Base-by-base conservation (phyloP, 2,797 vertebrate genomes). In the Tapera naevia region DNA sequence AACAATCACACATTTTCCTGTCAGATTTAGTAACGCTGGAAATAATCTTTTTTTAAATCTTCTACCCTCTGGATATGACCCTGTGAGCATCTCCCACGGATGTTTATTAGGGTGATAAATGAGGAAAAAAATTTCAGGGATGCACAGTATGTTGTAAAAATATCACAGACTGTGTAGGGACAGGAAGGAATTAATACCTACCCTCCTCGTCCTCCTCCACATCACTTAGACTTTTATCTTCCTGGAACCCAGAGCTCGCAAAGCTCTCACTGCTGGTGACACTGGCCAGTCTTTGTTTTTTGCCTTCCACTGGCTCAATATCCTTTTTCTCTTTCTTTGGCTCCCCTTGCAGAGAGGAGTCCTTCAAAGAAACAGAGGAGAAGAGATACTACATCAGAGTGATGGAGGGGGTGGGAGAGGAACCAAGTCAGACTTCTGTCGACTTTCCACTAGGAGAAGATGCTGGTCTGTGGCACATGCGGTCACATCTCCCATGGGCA, bases 91-190 rank as follows among this genome's bases (percentile, higher is more conserved):
- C 97, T 97, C 97, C 95, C 97, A 97, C 96, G 97, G 98, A 98
- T 98, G 97, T 98, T 98, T 98, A 97, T 97, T 97, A 96, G 95
- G 95, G 95, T 97, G 97, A 98, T 98, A 97, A 97, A 98, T 96
- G 97, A 95, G 93, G 96, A 97, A 95, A 98, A 97, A 97, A 97
- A 98, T 94, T 80, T 97, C 97, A 97, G 96, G 96, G 97, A 97
- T 98, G 96, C 96, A 94, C 89, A 97, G 92, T 95, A 89, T 83
- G 92, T 80, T 96, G 81, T 97, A 98, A 98, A 98, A 98, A 97
- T 98, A 98, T 96, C 97, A 65, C 95, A 73, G 92, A 81, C 86
- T 2, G 5, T 88, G 91, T 66, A 96, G 93, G 92, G 93, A 93
- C 96, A 97, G 97, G 98, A 98, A 98, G 97, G 97, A 97, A 97